phyloP scores from a whole-genome alignment of 2,888 invertebrate species.

The Dione juno region DNA sequence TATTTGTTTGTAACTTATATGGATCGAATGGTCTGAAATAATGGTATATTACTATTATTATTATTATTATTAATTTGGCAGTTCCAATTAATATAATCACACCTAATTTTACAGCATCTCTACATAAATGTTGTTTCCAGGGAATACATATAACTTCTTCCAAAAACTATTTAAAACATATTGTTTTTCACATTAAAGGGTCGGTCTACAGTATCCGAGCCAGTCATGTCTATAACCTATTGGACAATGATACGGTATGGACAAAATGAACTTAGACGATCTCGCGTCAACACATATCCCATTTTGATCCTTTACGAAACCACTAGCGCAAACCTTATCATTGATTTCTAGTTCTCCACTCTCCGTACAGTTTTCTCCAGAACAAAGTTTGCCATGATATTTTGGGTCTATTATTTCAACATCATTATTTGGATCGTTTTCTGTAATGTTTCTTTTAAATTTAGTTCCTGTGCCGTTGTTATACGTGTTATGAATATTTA shows the following conservation, averaged over 20 bases:
- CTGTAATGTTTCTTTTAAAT: slow-evolving; percentile 36
- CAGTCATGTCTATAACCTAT: slow-evolving; percentile 65
- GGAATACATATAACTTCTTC: neutral
- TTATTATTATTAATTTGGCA: neutral
- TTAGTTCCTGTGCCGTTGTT: slow-evolving; percentile 6
- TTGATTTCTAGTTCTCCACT: slow-evolving; percentile 35
- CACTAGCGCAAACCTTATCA: slow-evolving; percentile 55
- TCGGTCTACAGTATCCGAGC: slow-evolving; percentile 63
- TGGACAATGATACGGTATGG: slow-evolving; percentile 70
- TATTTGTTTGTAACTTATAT: too few species aligned
- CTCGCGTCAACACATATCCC: slow-evolving; percentile 56
- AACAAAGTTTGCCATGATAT: slow-evolving; percentile 61
- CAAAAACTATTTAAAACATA: neutral
- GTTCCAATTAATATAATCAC: neutral
- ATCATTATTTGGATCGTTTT: slow-evolving; percentile 60
- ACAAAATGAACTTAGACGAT: slow-evolving; percentile 61
- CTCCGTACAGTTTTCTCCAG: slow-evolving; percentile 45
- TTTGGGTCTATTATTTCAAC: slow-evolving; percentile 68
- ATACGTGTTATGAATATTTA: slow-evolving; percentile 39
- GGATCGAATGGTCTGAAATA: too few species aligned
- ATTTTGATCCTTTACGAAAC: slow-evolving; percentile 53
- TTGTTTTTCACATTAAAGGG: slow-evolving; percentile 48
- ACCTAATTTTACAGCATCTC: neutral
- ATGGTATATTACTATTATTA: too few species aligned
- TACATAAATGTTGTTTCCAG: neutral